These are phyloP conservation scores for Andrena flavipes DNA, from an alignment of 2,888 invertebrate genomes.

Conservation along the genomic window DNA sequence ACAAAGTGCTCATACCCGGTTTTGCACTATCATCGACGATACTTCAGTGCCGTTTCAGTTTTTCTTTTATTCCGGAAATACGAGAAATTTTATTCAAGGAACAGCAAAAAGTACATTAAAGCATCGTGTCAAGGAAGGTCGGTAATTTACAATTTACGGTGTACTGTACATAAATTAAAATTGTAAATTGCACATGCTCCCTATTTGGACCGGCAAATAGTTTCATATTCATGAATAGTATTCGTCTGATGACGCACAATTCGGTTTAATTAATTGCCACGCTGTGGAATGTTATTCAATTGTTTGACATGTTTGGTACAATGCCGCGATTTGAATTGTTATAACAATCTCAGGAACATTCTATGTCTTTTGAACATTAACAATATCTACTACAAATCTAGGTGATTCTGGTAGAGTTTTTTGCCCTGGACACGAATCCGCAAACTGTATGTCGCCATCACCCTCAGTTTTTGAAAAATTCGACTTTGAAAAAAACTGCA, in stretches of 20 bases:
- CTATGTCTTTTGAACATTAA: constrained; percentile 21
- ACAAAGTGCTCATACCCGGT: too few species aligned
- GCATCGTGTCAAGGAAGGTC: neutral
- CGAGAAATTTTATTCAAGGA: neutral
- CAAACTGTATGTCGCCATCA: too few species aligned
- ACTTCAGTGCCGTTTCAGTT: too few species aligned
- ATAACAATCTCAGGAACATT: neutral
- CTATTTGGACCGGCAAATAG: constrained; percentile 16
- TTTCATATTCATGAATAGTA: constrained; percentile 48
- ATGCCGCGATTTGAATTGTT: constrained; percentile 41
- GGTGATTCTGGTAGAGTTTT: too few species aligned
- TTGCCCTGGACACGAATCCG: too few species aligned
- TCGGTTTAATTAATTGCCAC: constrained; percentile 60
- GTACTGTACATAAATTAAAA: constrained; percentile 35
- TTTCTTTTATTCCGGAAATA: neutral
- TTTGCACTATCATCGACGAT: too few species aligned
- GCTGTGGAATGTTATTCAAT: constrained; percentile 48
- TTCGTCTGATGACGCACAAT: constrained; percentile 68
- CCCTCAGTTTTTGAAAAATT: too few species aligned
- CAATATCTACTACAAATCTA: neutral
- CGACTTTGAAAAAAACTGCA: too few species aligned
- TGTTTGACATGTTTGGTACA: constrained; percentile 74
- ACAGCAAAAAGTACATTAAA: neutral
- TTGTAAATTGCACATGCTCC: constrained; percentile 27
- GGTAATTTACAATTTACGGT: neutral